phyloP scores from a whole-genome alignment of 2,888 invertebrate species.

The Andrena trimmerana region DNA sequence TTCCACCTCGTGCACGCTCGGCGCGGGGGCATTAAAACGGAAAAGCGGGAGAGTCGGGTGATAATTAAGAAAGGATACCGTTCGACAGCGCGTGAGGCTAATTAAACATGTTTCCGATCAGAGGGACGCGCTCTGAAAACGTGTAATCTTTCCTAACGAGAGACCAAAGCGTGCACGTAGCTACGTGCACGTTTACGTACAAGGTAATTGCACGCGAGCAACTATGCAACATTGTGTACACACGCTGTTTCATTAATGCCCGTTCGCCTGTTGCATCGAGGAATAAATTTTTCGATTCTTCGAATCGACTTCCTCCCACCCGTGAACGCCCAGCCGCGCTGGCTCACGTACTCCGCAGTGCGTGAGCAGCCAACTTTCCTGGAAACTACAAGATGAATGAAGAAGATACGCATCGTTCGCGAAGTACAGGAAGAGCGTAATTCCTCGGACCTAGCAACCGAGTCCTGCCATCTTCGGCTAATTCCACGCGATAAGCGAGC shows the following conservation, averaged over 20 bases:
- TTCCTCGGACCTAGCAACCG: constrained; percentile 78
- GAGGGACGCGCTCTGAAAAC: constrained; percentile 31
- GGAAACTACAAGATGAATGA: constrained; percentile 77
- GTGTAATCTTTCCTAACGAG: constrained; percentile 58
- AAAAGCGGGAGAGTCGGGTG: constrained; percentile 34
- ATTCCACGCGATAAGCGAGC: constrained; percentile 66
- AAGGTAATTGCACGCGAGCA: constrained; percentile 27
- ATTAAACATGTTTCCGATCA: constrained; percentile 53
- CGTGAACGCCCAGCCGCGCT: constrained; percentile 38
- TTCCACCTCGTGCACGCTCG: background rate
- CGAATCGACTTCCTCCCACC: constrained; percentile 69
- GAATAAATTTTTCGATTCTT: constrained; percentile 61
- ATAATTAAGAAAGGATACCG: constrained; percentile 57
- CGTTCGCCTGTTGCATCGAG: constrained; percentile 20
- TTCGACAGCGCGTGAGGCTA: constrained; percentile 46
- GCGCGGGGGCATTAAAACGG: constrained; percentile 23
- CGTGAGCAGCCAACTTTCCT: constrained; percentile 80
- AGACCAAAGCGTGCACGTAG: constrained; percentile 13
- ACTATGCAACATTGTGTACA: constrained; percentile 18
- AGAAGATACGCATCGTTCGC: constrained; percentile 79
- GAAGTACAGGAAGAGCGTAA: constrained; percentile 80
- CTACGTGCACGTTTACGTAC: background rate
- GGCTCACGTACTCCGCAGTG: constrained; percentile 68
- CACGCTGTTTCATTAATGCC: background rate
- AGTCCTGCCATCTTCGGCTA: constrained; percentile 65